Conservation (phyloP, 2,113 vertebrate genomes). For the Microtus oregoni region DNA sequence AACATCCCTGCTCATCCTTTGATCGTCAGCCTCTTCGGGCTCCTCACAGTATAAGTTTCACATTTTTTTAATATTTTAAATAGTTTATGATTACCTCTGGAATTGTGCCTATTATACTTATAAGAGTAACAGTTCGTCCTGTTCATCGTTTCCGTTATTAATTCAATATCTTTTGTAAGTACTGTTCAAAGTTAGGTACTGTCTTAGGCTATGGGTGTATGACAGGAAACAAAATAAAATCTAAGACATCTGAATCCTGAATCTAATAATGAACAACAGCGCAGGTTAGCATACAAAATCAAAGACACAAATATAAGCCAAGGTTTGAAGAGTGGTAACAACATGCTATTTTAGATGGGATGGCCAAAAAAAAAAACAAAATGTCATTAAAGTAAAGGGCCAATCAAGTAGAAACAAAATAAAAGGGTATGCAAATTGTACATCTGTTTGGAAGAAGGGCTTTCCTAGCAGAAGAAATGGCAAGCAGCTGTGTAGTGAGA, state of each 20-base stretch:
- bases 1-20: not conserved
- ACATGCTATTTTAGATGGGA: not conserved
- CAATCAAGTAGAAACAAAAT: not conserved
- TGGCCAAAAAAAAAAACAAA: not conserved
- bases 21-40: not conserved
- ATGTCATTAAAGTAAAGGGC: not conserved
- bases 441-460: not conserved
- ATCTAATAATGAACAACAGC: not conserved
- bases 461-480: not conserved
- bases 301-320: not conserved
- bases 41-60: not conserved
- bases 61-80: not conserved
- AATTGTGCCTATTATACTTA: not conserved
- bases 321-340: not conserved
- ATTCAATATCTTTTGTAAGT: not conserved
- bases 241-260: not conserved
- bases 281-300: not conserved
- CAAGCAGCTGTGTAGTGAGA: not conserved
- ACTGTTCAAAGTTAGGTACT: not conserved
- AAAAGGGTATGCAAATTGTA: not conserved
- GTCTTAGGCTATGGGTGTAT: not conserved
- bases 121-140: not conserved
- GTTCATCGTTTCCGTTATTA: not conserved
- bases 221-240: not conserved
- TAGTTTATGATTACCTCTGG: not conserved